Base-by-base conservation (phyloP, 2,797 vertebrate genomes). In the Arrhamphus sclerolepis region DNA sequence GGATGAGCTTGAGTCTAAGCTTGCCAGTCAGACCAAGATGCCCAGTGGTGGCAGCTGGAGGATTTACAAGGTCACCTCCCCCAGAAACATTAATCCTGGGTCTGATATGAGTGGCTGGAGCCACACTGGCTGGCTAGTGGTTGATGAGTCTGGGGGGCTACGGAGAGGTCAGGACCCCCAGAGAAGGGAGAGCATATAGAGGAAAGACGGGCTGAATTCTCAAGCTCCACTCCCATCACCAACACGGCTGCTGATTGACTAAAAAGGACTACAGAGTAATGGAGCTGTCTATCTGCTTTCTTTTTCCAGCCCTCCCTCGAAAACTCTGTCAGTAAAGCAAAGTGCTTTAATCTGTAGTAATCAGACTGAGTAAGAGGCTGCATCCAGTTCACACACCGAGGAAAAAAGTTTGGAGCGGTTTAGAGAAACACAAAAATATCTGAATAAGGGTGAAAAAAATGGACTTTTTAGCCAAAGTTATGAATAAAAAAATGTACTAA, bases 91-190 rank as follows among this genome's bases (percentile, higher is more conserved):
- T 89, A 89, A 92, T 91, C 91, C 89, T 87, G 43, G 28, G 40
- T 75, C 78, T 84, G 90, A 91, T 92, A 89, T 79, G 89, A 84
- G 65, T 61, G n/a, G 49, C 68, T 89, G 90, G 90, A 91, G 91
- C 87, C 90, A 83, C 57, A 52, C 78, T 91, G 91, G 85, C 91
- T 89, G 82, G 87, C 59, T 64, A 81, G 71, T 58, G 64, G 81
- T 76, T 87, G 79, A 88, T 86, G 87, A 85, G 80, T 70, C 46
- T 46, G 61, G 72, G 82, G 83, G 86, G 73, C 83, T 83, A 78
- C 82, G 86, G 75, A 81, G 77, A 89, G 93, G 66, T 90, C 87
- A 87, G 79, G 82, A 92, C 88, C 83, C 61, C 62, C 59, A 54
- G 70, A 74, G 77, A 61, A 82, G 83, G 81, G 79, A 90, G 87